Evolutionary conservation across 2,113 vertebrate genomes (phyloP).

Genomic region (Oostethus manadensis): DNA sequence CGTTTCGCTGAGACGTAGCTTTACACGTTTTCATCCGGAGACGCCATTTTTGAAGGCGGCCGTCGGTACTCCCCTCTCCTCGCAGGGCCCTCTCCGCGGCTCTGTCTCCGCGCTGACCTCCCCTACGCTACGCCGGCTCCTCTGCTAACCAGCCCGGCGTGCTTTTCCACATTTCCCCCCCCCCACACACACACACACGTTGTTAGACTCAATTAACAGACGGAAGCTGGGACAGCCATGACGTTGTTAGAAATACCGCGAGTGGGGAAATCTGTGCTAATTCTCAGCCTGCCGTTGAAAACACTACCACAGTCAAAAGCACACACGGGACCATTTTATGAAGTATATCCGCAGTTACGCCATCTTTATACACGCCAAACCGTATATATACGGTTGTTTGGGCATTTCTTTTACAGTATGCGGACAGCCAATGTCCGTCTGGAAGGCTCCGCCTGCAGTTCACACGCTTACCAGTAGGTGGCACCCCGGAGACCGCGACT

Average conservation of each 20-base stretch:
- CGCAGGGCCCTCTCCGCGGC: slow-evolving; percentile 31
- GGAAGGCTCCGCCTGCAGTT: slow-evolving; percentile 18
- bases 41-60: slow-evolving; percentile 81
- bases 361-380: neutral
- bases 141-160: slow-evolving; percentile 22
- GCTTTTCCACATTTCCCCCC: slow-evolving; percentile 21
- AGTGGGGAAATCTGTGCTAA: slow-evolving; percentile 10
- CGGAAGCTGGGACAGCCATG: neutral
- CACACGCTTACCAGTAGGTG: slow-evolving; percentile 46
- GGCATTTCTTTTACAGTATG: slow-evolving; percentile 21
- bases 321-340: neutral
- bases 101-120: slow-evolving; percentile 63
- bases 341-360: too few species aligned
- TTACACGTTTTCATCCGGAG: slow-evolving; percentile 75
- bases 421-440: slow-evolving; percentile 14
- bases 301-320: neutral
- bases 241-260: neutral
- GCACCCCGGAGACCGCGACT: slow-evolving; percentile 24
- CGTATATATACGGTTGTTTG: neutral
- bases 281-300: slow-evolving; percentile 15
- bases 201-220: neutral
- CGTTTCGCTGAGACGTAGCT: slow-evolving; percentile 57
- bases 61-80: slow-evolving; percentile 61
- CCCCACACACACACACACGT: too few species aligned
- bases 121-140: slow-evolving; percentile 49